Percentiles rank a stretch among this genome's conserved stretches.
These are phyloP conservation scores for Lucinisca nassula DNA, from an alignment of 2,888 invertebrate genomes.

Conservation along the genomic window DNA sequence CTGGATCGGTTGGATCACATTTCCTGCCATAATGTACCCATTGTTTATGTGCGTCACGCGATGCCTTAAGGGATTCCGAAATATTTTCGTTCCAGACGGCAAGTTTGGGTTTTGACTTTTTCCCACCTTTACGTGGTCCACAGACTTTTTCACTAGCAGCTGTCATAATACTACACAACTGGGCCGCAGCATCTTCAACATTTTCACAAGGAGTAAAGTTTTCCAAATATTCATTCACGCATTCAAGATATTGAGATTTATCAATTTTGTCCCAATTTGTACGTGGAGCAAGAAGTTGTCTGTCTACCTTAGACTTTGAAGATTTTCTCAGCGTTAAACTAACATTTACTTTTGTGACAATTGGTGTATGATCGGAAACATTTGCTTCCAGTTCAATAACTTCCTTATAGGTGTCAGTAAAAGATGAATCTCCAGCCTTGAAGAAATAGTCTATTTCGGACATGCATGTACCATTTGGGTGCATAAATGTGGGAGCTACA, in stretches of 20 bases:
- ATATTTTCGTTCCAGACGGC: constrained; percentile 9
- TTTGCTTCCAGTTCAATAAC: not conserved
- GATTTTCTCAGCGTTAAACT: not conserved
- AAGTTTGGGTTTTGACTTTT: constrained; percentile 7
- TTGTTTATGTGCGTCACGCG: too few species aligned
- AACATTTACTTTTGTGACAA: not conserved
- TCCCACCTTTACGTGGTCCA: not conserved
- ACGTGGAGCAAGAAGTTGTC: too few species aligned
- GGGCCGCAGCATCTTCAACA: not conserved
- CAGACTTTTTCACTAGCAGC: not conserved
- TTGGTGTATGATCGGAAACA: constrained; percentile 21
- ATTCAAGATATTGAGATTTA: not conserved
- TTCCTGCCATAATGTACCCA: not conserved
- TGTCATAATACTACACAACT: not conserved
- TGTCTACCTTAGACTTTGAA: too few species aligned
- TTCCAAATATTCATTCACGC: not conserved
- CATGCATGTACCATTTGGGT: not conserved
- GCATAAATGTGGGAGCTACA: not conserved
- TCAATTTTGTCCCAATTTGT: constrained; percentile 25
- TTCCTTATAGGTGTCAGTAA: not conserved
- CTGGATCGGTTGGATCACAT: not conserved
- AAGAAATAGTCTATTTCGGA: constrained; percentile 19
- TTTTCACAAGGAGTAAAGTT: not conserved
- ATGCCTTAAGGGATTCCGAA: not conserved
- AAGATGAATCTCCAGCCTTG: too few species aligned